Evolutionary conservation across 1,140 invertebrate genomes (phyloP).

Genomic region (Bursaphelenchus mucronatus): DNA sequence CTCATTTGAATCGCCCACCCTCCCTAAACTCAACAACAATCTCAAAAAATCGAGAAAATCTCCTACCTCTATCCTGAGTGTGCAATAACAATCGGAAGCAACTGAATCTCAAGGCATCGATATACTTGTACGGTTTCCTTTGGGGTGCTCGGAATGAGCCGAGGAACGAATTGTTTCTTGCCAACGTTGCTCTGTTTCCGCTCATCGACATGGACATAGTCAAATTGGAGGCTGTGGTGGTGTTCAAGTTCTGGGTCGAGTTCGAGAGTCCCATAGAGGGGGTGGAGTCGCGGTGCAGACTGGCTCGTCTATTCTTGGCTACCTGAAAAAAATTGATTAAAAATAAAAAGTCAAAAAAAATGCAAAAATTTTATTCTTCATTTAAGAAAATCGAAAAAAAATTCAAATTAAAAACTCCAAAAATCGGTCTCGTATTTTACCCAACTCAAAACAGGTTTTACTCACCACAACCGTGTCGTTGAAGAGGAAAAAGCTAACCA

Average conservation of each 20-base stretch:
- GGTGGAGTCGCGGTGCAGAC: background rate
- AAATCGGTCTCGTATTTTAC: too few relatives aligned
- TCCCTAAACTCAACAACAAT: too few relatives aligned
- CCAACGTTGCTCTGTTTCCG: background rate
- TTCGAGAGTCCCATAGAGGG: background rate
- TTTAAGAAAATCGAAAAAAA: too few relatives aligned
- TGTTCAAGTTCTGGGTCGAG: slow-evolving; percentile 1
- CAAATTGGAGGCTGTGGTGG: background rate
- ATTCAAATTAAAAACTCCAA: too few relatives aligned
- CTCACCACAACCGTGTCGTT: slow-evolving; percentile 5
- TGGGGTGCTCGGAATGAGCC: too few relatives aligned
- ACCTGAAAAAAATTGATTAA: slow-evolving; percentile 1
- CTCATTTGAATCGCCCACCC: too few relatives aligned
- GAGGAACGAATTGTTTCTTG: slow-evolving; percentile 6
- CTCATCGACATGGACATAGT: background rate
- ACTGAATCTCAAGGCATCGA: background rate
- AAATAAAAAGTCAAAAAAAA: too few relatives aligned
- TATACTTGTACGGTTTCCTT: slow-evolving; percentile 5
- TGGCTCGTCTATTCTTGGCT: background rate
- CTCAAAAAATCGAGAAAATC: too few relatives aligned
- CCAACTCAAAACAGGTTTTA: background rate
- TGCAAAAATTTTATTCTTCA: too few relatives aligned
- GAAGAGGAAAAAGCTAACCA: slow-evolving; percentile 12
- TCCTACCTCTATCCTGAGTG: background rate
- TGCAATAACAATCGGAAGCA: slow-evolving; percentile 4